Conservation (phyloP, 2,797 vertebrate species). For the Lates japonicus region DNA sequence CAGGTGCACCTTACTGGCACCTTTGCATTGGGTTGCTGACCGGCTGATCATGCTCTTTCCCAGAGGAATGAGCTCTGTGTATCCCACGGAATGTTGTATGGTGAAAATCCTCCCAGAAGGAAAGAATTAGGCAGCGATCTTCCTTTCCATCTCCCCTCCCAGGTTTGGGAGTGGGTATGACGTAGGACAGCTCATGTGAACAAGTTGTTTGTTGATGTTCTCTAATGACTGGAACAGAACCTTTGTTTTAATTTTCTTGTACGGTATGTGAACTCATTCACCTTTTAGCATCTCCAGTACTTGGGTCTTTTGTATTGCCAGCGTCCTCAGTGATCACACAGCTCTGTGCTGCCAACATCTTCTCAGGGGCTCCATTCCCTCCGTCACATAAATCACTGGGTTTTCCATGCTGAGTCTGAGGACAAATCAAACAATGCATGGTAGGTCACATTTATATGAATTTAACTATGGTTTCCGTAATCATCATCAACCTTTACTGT, state of each 20-base stretch:
- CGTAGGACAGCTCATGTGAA: too few species aligned
- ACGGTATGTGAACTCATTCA: slow-evolving; percentile 23
- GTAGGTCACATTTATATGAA: background rate
- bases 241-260: background rate
- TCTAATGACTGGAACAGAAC: too few species aligned
- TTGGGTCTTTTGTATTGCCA: too few species aligned
- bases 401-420: slow-evolving; percentile 93
- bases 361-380: slow-evolving; percentile 95
- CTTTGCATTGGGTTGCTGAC: background rate
- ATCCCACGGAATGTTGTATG: background rate
- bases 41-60: background rate
- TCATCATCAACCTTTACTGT: background rate
- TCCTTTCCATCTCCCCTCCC: too few species aligned
- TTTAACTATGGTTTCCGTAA: background rate
- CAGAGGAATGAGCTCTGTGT: background rate
- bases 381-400: slow-evolving; percentile 92
- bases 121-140: background rate
- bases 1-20: background rate
- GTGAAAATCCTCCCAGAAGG: background rate
- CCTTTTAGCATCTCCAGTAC: slow-evolving; percentile 89
- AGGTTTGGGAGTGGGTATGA: too few species aligned
- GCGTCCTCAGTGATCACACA: slow-evolving; percentile 96
- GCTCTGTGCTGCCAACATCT: slow-evolving; percentile 87
- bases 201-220: too few species aligned
- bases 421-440: slow-evolving; percentile 13